These are phyloP conservation scores for Drosophila rellima DNA, from an alignment of 2,888 invertebrate species.

Conservation along the genomic window DNA sequence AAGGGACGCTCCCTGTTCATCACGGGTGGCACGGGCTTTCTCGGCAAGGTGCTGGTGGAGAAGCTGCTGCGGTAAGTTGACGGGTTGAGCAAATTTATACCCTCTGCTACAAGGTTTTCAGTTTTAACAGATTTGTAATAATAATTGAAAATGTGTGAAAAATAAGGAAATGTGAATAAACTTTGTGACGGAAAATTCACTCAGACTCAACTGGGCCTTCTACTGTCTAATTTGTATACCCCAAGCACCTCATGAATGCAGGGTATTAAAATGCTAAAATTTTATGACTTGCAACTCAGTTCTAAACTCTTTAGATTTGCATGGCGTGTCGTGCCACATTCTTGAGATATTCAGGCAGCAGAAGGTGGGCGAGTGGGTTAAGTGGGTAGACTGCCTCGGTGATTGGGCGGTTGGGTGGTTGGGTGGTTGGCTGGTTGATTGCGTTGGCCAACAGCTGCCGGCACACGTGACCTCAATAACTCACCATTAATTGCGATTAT, in stretches of 20 bases:
- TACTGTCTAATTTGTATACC: neutral
- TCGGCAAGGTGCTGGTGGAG: constrained; percentile 86
- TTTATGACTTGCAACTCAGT: neutral
- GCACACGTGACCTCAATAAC: constrained; percentile 61
- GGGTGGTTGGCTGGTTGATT: constrained; percentile 11
- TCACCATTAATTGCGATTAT: constrained; percentile 54
- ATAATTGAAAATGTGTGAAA: neutral
- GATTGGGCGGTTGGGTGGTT: constrained; percentile 1
- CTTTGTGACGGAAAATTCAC: neutral
- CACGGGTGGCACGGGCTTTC: constrained; percentile 86
- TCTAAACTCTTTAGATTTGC: neutral
- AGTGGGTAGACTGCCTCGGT: constrained; percentile 3
- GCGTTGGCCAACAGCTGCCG: constrained; percentile 37
- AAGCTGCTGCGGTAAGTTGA: constrained; percentile 84
- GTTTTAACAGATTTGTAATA: no score
- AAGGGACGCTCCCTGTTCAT: constrained; percentile 84
- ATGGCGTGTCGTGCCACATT: constrained; percentile 8
- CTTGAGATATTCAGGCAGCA: constrained; percentile 3
- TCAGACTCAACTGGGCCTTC: neutral
- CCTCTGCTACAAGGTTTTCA: no score
- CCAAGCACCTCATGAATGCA: neutral
- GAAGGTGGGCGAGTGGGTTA: constrained; percentile 35
- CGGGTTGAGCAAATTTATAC: neutral
- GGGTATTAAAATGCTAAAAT: neutral
- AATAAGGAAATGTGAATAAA: no score